Base-by-base conservation (phyloP, 1,140 invertebrate species). In the Trichoplusia ni region DNA sequence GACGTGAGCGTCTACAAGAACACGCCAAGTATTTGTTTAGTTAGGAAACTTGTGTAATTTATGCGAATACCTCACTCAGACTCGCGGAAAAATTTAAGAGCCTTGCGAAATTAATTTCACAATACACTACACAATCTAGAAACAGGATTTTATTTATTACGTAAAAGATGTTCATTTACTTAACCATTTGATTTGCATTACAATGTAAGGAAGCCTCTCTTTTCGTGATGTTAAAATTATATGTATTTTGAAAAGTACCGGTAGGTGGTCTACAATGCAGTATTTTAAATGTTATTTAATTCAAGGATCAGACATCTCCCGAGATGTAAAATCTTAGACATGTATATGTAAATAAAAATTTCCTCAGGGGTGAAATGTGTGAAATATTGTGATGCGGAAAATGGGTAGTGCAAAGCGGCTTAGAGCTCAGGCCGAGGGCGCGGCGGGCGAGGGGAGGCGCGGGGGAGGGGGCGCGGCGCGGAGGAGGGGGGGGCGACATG, bases 331-430 rank as follows among this genome's bases (percentile, higher is more conserved):
- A 56, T 27, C 35, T 40, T 27, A 40, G 51, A 38, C 35, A 14
- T 27, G 14, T 14, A 9, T 49, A 56, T 40, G 51, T 56, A 56
- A 56, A 56, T 56, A 56, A 56, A 56, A 38, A 40, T 51, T 51
- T 33, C 29, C 47, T 33, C 29, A 29, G 9, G 16, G 29, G 29
- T 11, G 29, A 51, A 51, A 51, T 33, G 40, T 42, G 40, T n/a
- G 40, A 42, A 23, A 51, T 33, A 33, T 23, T 56, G 51, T 23
- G 21, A 56, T 56, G 33, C 21, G 33, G 35, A 56, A 56, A 56
- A 56, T 56, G 21, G 33, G 51, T 56, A 40, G 51, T 40, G 51
- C 51, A 56, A 56, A 56, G 51, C 51, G 11, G 51, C 51, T 56
- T 56, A 56, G 5, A 40, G 21, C n/a, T 2, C 35, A 27, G 6